Base-by-base conservation (phyloP, 2,888 invertebrate genomes). In the Tenthredo notha region DNA sequence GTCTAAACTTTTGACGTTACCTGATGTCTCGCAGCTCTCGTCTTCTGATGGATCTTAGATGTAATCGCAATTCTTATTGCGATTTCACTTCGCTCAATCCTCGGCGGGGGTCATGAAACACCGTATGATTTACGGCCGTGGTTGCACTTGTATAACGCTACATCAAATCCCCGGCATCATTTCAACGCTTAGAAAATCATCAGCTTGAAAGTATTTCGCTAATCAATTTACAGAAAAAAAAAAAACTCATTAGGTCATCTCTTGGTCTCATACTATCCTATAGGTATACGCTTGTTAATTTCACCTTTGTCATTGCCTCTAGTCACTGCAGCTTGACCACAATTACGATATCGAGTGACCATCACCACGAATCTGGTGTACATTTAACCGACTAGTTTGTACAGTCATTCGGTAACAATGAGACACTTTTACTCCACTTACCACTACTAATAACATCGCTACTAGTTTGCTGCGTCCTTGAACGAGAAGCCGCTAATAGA, bases 11-110 rank as follows among this genome's bases (percentile, higher is more conserved):
- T 33, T 70, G 33, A 70, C 70, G 70, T 37, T 18, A 9, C 15
- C 37, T 37, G 67, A 67, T 25, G 25, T 25, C 61, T 61, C 61
- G 61, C 25, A n/a, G 54, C n/a, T 54, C 54, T 18, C 7, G 25
- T 25, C 3, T 47, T 47, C 47, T 9, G 70, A 70, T 70, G 37
- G 33, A 37, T 37, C 37, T 37, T 0, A 75, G 47, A 40, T 75
- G 75, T 47, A 47, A 43, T 75, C 75, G 47, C 40, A 12, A 75
- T 75, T 21, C 9, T 75, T 43, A 25, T 75, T 47, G 25, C 75
- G 47, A 75, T 75, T 75, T 75, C 75, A 47, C 75, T 75, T 75
- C 75, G 43, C 43, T 75, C 75, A 21, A n/a, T 70, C 37, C 70
- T n/a, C 18, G 18, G 2, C 33, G 7, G 61, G 70, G 70, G 70